Percentiles rank a stretch among this genome's conserved stretches.
These are phyloP conservation scores for Andrena chrysosceles DNA, from an alignment of 2,888 invertebrate species.

Conservation along the genomic window DNA sequence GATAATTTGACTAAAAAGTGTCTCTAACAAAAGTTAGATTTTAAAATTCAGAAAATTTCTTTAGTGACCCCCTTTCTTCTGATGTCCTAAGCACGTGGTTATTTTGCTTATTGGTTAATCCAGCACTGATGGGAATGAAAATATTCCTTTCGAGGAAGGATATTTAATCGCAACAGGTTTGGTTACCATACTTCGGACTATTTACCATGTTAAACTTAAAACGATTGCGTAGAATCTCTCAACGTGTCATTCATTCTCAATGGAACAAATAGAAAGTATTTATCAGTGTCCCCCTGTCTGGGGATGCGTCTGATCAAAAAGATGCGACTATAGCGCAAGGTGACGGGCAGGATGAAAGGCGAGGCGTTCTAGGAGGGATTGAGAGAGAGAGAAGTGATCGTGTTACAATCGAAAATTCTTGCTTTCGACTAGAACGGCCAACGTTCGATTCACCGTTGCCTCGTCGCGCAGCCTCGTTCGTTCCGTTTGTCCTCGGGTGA, in stretches of 20 bases:
- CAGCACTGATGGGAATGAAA: no score
- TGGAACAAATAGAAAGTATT: slow-evolving; percentile 22
- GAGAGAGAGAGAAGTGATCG: slow-evolving; percentile 21
- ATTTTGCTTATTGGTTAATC: no score
- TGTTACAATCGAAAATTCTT: slow-evolving; percentile 60
- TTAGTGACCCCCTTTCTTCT: no score
- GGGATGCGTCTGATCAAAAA: slow-evolving; percentile 36
- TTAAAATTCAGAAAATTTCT: no score
- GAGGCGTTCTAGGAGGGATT: neutral
- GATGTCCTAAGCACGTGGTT: no score
- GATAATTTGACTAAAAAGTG: no score
- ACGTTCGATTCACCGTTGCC: slow-evolving; percentile 50
- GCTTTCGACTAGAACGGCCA: slow-evolving; percentile 25
- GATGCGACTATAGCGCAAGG: slow-evolving; percentile 26
- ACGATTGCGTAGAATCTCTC: slow-evolving; percentile 12
- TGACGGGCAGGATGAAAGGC: slow-evolving; percentile 47
- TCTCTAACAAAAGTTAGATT: no score
- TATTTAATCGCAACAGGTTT: no score
- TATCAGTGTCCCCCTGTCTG: slow-evolving; percentile 25
- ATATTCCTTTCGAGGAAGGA: no score
- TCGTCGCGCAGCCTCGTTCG: slow-evolving; percentile 25
- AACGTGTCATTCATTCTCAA: slow-evolving; percentile 39
- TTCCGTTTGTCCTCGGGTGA: slow-evolving; percentile 48
- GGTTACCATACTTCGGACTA: no score
- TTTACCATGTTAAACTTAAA: no score